Conservation (phyloP, 2,888 invertebrate genomes). For the Athalia rosae region DNA sequence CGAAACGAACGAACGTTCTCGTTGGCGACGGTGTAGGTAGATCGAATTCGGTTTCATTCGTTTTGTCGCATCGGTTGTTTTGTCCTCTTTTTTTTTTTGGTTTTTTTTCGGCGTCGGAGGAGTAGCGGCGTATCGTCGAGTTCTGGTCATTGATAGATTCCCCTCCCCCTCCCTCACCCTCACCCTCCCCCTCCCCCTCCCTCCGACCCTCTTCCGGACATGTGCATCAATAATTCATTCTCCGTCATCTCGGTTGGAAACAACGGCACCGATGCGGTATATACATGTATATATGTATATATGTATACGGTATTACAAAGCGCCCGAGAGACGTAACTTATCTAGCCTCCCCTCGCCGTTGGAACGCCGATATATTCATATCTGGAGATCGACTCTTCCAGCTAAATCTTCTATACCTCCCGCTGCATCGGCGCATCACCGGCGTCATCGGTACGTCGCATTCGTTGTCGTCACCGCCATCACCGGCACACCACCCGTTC, state of each 20-base stretch:
- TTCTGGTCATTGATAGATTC: constrained; percentile 44
- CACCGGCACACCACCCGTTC: constrained; percentile 42
- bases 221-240: constrained; percentile 44
- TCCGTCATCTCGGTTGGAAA: constrained; percentile 41
- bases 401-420: constrained; percentile 16
- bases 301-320: no score
- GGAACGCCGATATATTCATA: constrained; percentile 35
- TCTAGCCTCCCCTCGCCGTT: no score
- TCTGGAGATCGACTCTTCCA: constrained; percentile 43
- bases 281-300: no score
- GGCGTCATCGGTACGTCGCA: neutral
- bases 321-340: no score
- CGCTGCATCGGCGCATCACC: neutral
- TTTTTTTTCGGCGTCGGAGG: neutral
- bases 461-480: constrained; percentile 1
- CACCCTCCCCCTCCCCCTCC: no score
- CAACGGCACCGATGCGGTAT: constrained; percentile 31
- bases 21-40: no score
- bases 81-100: no score
- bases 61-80: no score
- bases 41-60: no score
- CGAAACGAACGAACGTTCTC: no score
- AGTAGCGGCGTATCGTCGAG: neutral
- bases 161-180: no score
- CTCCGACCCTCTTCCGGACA: no score